Evolutionary conservation across 30 jellyfish, hydroid and myxozoan genomes (phyloP).

Genomic region (Hydractinia symbiolongicarpus): DNA sequence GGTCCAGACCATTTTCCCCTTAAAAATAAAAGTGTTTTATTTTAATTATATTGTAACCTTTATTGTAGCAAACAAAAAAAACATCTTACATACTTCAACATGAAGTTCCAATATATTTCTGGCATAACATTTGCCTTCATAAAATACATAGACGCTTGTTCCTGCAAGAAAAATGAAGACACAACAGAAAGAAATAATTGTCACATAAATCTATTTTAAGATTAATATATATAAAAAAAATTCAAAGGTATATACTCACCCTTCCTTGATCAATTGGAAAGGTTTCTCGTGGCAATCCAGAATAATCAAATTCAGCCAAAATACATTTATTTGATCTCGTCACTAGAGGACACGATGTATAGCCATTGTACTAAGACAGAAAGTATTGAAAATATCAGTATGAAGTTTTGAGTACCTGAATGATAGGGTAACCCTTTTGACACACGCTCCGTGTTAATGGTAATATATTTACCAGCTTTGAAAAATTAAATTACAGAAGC

Average conservation of each 20-base stretch:
- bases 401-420: too few relatives aligned
- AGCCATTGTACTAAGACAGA: constrained; percentile 62
- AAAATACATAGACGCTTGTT: constrained; percentile 53
- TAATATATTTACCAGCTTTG: too few relatives aligned
- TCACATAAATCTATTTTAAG: neutral
- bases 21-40: neutral
- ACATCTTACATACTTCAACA: constrained; percentile 43
- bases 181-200: neutral
- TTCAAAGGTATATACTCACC: constrained; percentile 20
- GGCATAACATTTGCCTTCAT: constrained; percentile 86
- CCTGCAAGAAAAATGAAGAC: constrained; percentile 38
- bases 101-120: constrained; percentile 57
- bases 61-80: too few relatives aligned
- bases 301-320: constrained; percentile 76
- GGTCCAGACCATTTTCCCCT: constrained; percentile 96
- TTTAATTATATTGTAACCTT: neutral
- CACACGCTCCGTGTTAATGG: too few relatives aligned
- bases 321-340: constrained; percentile 70
- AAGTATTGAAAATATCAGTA: neutral
- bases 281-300: constrained; percentile 74
- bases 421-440: too few relatives aligned
- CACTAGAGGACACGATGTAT: constrained; percentile 86
- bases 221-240: neutral
- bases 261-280: constrained; percentile 85
- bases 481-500: too few relatives aligned